A percentile compares a stretch with the other conserved stretches of the same genome.
phyloP scores from a whole-genome alignment of 92 coral and sea anemone species.

The Actinernus sp. region DNA sequence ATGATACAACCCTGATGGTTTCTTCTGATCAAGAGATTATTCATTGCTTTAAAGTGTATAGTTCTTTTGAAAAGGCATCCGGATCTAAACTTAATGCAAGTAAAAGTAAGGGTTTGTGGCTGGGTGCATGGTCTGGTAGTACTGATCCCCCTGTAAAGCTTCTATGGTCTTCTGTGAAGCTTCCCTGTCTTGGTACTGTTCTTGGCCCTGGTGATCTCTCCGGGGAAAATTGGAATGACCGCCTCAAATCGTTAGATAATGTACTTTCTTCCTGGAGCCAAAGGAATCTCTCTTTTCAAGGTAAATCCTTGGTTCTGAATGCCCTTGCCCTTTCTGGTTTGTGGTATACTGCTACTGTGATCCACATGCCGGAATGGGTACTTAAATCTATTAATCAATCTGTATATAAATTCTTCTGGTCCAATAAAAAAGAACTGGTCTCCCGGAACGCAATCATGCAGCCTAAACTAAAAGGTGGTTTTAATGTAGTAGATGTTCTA shows the following conservation, averaged over 20 bases:
- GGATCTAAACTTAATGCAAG: conserved; percentile 27
- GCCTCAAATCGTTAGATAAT: neutral
- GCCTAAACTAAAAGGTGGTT: neutral
- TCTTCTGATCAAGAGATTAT: neutral
- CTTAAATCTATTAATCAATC: neutral
- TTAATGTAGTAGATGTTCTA: neutral
- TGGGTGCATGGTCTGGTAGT: conserved; percentile 23
- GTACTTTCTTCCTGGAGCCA: conserved; percentile 17
- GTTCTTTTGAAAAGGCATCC: conserved; percentile 13
- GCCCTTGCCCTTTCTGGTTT: conserved; percentile 34
- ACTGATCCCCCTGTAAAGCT: neutral
- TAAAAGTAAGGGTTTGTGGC: conserved; percentile 21
- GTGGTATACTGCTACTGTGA: conserved; percentile 15
- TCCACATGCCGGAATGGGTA: neutral
- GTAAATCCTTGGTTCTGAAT: conserved; percentile 31
- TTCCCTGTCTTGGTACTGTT: conserved; percentile 7
- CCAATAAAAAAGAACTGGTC: conserved; percentile 4
- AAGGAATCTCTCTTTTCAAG: conserved; percentile 4
- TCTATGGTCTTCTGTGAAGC: neutral
- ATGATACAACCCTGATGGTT: conserved; percentile 30
- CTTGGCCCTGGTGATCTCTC: conserved; percentile 4
- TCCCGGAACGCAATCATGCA: neutral
- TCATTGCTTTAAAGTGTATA: neutral
- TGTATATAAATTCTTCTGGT: conserved; percentile 7
- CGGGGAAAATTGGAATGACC: conserved; percentile 8